A percentile compares a stretch with the other conserved stretches of the same genome.
Conservation (phyloP, 2,888 invertebrate species). For the Seira sanloemensis region DNA sequence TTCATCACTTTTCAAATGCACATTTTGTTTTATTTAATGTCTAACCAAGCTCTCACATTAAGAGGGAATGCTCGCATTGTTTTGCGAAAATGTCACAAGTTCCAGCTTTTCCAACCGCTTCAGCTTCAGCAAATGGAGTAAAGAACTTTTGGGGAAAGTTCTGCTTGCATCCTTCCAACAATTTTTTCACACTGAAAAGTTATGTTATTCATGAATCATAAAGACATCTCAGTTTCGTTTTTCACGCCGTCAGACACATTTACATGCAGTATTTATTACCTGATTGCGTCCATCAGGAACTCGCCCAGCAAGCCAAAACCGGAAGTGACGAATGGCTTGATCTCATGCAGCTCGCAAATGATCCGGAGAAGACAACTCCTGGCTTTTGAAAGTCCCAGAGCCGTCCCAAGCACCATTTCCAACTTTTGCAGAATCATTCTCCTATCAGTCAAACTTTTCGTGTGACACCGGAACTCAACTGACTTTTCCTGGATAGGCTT, state of each 20-base stretch:
- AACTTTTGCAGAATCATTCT: constrained; percentile 59
- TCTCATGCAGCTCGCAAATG: constrained; percentile 70
- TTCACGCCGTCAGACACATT: no score
- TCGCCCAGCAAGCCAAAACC: constrained; percentile 49
- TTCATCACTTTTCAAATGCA: no score
- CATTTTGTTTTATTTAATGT: no score
- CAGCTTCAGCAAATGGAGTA: constrained; percentile 44
- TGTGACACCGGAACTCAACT: no score
- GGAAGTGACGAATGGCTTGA: constrained; percentile 23
- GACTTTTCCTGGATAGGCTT: no score
- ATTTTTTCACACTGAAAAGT: neutral
- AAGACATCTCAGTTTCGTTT: no score
- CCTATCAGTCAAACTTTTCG: constrained; percentile 14
- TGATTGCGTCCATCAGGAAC: neutral
- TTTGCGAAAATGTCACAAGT: constrained; percentile 36
- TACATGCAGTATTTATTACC: no score
- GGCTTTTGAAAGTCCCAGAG: constrained; percentile 43
- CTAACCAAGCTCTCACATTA: no score
- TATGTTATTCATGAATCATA: no score
- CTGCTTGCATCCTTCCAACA: neutral
- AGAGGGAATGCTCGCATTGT: constrained; percentile 45
- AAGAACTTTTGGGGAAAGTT: neutral
- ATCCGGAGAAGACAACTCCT: constrained; percentile 66
- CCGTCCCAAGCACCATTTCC: constrained; percentile 45
- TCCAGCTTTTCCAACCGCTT: constrained; percentile 32